A percentile compares a stretch with the other conserved stretches of the same genome.
Conservation (phyloP, 2,888 invertebrate genomes). For the Campoplex capitator region DNA sequence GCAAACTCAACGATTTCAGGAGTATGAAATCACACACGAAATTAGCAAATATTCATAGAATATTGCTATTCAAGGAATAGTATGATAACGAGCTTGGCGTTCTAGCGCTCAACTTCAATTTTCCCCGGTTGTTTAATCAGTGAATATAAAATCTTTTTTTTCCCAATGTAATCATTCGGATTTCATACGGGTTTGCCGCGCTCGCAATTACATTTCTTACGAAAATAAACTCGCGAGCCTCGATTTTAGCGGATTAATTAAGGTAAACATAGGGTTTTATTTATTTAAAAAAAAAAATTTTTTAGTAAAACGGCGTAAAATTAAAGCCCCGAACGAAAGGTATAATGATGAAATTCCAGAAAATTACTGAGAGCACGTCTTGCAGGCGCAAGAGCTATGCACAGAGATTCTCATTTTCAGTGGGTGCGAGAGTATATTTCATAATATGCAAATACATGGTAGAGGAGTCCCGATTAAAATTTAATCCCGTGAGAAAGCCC, state of each 20-base stretch:
- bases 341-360: conserved; percentile 45
- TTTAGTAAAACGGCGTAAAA: conserved; percentile 5
- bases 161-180: neutral
- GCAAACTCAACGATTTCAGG: neutral
- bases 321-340: neutral
- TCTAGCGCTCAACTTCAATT: neutral
- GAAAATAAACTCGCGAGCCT: neutral
- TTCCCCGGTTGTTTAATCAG: neutral
- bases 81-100: neutral
- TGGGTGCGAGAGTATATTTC: conserved; percentile 69
- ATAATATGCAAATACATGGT: conserved; percentile 72
- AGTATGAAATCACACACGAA: neutral
- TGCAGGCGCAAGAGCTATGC: conserved; percentile 15
- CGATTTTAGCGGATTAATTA: conserved; percentile 24
- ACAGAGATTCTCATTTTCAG: conserved; percentile 67
- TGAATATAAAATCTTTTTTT: neutral
- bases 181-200: neutral
- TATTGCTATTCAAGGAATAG: neutral
- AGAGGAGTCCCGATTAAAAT: conserved; percentile 72
- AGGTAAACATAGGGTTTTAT: conserved; percentile 9
- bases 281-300: no score
- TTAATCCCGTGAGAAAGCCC: conserved; percentile 66
- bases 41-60: neutral
- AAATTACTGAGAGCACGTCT: conserved; percentile 31
- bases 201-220: neutral